Evolutionary conservation across 2,113 vertebrate species (phyloP).

Genomic region (Lophura nycthemera): DNA sequence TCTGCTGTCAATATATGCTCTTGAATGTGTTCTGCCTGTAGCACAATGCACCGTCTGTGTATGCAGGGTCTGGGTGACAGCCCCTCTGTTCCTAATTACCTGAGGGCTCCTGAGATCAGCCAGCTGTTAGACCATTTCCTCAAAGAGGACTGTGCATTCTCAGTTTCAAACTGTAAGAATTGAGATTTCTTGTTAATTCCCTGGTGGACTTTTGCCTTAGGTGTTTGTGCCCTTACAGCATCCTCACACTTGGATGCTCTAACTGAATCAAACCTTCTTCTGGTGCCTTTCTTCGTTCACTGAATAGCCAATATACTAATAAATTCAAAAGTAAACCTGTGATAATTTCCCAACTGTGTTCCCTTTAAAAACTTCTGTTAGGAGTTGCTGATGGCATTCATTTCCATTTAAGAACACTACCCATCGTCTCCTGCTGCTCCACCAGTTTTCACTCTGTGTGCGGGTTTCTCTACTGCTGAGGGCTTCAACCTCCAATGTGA

Average conservation of each 20-base stretch:
- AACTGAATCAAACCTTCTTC: neutral
- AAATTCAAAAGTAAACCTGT: neutral
- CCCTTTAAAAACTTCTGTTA: neutral
- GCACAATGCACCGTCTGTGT: neutral
- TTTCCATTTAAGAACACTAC: neutral
- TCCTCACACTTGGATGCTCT: neutral
- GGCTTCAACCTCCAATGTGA: neutral
- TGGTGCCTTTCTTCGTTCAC: neutral
- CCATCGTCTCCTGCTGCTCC: neutral
- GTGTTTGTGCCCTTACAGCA: neutral
- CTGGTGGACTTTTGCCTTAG: rapidly evolving
- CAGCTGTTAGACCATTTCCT: neutral
- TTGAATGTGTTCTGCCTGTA: neutral
- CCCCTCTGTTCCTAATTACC: neutral
- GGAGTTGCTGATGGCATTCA: neutral
- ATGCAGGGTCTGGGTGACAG: neutral
- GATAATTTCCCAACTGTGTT: neutral
- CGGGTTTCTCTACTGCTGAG: neutral
- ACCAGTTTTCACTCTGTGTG: rapidly evolving
- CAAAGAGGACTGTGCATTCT: rapidly evolving
- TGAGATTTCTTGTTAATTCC: neutral
- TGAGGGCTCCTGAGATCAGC: neutral
- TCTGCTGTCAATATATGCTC: neutral
- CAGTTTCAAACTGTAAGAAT: neutral
- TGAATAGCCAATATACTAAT: neutral